A percentile compares a stretch with the other conserved stretches of the same genome.
Evolutionary conservation across 2,113 vertebrate genomes (phyloP).

Genomic region (Phylloscopus trochiloides): DNA sequence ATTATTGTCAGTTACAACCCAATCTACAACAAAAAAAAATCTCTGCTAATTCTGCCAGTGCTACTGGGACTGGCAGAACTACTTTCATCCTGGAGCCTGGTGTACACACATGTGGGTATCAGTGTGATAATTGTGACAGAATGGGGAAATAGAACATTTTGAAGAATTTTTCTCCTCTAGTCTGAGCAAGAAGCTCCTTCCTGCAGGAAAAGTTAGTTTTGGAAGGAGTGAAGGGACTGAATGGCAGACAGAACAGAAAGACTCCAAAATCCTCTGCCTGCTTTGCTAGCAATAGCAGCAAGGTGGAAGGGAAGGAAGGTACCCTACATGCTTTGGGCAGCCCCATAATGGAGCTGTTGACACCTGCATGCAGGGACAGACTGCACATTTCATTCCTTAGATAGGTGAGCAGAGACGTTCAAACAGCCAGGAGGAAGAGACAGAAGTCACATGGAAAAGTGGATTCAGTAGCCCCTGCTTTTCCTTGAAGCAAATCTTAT

Average conservation of each 20-base stretch:
- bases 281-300: background rate
- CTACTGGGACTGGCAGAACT: background rate
- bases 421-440: background rate
- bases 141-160: background rate
- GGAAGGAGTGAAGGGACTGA: background rate
- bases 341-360: background rate
- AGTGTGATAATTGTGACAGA: background rate
- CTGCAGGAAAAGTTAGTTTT: background rate
- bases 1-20: background rate
- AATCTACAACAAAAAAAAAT: background rate
- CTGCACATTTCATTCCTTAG: background rate
- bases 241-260: background rate
- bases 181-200: background rate
- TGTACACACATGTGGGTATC: rapidly evolving
- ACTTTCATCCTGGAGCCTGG: background rate
- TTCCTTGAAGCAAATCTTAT: background rate
- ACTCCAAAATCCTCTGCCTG: background rate
- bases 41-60: background rate
- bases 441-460: background rate
- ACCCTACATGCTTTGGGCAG: background rate
- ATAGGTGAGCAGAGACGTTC: background rate
- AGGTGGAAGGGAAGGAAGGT: background rate
- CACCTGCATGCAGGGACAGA: background rate
- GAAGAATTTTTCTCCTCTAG: background rate
- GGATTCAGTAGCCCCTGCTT: background rate